Conservation (phyloP, 2,113 vertebrate genomes). For the Hydrolagus affinis region DNA sequence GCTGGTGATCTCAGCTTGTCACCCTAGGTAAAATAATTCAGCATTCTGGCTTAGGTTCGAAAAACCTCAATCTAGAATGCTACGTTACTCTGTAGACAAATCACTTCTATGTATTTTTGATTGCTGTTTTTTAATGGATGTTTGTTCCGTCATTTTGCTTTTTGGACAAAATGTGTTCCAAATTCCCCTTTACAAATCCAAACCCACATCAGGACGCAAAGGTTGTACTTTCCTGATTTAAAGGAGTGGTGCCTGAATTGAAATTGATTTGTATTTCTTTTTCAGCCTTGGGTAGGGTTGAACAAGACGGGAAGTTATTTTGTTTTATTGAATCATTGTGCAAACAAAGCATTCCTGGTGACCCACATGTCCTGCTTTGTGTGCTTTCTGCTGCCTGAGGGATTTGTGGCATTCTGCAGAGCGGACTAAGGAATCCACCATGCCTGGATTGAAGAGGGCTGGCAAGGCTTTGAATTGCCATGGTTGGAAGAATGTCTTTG, state of each 20-base stretch:
- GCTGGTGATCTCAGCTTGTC: too few relatives aligned
- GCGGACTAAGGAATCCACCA: background rate
- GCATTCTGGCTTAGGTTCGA: too few relatives aligned
- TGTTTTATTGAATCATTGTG: background rate
- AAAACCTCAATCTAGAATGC: too few relatives aligned
- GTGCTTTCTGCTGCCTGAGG: background rate
- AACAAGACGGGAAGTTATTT: background rate
- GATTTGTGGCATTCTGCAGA: background rate
- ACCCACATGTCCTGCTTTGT: background rate
- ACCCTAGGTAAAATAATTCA: too few relatives aligned
- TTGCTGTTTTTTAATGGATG: too few relatives aligned
- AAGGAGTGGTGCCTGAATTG: background rate
- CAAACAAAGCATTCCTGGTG: background rate
- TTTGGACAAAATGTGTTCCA: too few relatives aligned
- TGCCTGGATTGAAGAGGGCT: background rate
- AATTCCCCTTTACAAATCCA: background rate
- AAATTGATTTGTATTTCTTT: background rate
- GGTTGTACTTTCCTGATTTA: background rate
- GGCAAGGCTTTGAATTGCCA: background rate
- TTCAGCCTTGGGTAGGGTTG: background rate
- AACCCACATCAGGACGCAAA: background rate
- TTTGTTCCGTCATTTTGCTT: too few relatives aligned
- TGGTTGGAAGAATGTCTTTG: background rate
- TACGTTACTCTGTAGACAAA: too few relatives aligned
- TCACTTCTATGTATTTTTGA: too few relatives aligned